Conservation (phyloP, 2,113 vertebrate genomes). For the Carassius auratus region DNA sequence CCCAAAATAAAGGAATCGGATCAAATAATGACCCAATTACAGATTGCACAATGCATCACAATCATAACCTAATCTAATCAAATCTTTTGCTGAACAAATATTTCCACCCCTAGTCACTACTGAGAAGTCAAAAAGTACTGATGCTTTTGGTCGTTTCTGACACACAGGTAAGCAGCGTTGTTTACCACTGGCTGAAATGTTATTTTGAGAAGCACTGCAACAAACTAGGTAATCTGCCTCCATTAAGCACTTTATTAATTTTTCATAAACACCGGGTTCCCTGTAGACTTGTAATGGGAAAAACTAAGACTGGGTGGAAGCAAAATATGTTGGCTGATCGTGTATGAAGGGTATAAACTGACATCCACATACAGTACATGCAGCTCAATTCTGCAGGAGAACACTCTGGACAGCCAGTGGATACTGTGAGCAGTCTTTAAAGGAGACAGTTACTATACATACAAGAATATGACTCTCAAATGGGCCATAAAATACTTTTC, state of each 20-base stretch:
- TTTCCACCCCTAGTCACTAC: neutral
- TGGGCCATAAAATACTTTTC: constrained; percentile 64
- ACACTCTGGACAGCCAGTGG: neutral
- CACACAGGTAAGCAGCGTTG: neutral
- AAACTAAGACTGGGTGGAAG: neutral
- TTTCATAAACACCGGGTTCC: constrained; percentile 21
- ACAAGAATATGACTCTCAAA: constrained; percentile 58
- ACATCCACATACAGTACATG: neutral
- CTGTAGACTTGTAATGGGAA: neutral
- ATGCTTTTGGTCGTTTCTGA: neutral
- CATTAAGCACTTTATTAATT: constrained; percentile 9
- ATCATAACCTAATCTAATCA: neutral
- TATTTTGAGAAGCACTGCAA: neutral
- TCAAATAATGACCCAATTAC: neutral
- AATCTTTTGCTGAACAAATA: neutral
- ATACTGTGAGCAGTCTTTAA: constrained; percentile 59
- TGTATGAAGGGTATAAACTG: neutral
- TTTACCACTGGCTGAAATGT: neutral
- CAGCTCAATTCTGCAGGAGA: neutral
- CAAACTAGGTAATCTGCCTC: constrained; percentile 13
- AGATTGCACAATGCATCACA: neutral
- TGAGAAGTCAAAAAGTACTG: neutral
- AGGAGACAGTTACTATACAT: constrained; percentile 63
- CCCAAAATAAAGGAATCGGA: neutral
- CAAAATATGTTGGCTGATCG: neutral